Evolutionary conservation across 1,140 invertebrate species (phyloP).

Genomic region (Kradibia gibbosae): DNA sequence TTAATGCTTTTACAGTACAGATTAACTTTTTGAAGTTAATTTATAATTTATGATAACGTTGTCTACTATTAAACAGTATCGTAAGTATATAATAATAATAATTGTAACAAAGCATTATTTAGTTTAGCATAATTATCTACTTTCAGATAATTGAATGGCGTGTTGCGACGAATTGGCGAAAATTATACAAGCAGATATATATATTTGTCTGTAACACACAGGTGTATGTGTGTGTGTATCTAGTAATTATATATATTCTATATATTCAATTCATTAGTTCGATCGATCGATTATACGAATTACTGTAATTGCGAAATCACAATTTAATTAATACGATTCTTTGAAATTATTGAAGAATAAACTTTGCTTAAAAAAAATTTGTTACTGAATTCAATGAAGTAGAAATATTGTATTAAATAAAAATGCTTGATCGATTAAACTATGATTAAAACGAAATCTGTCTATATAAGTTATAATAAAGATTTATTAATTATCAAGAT

Average conservation of each 20-base stretch:
- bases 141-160: constrained; percentile 21
- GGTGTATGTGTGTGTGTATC: constrained; percentile 30
- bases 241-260: constrained; percentile 33
- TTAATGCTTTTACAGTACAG: too few relatives aligned
- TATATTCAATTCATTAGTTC: constrained; percentile 30
- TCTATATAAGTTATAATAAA: constrained; percentile 12
- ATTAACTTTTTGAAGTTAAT: background rate
- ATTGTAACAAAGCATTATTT: constrained; percentile 12
- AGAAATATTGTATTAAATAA: background rate
- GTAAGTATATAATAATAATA: constrained; percentile 8
- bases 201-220: constrained; percentile 35
- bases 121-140: constrained; percentile 23
- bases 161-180: constrained; percentile 1
- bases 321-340: constrained; percentile 43
- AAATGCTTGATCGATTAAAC: constrained; percentile 29
- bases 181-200: background rate
- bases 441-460: constrained; percentile 39
- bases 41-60: background rate
- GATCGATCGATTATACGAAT: constrained; percentile 41
- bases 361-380: constrained; percentile 12
- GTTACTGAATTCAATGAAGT: constrained; percentile 11
- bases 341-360: constrained; percentile 24
- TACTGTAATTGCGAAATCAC: constrained; percentile 46
- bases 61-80: background rate
- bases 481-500: background rate